Conservation (phyloP, 2,888 invertebrate species). For the Geotrupes spiniger region DNA sequence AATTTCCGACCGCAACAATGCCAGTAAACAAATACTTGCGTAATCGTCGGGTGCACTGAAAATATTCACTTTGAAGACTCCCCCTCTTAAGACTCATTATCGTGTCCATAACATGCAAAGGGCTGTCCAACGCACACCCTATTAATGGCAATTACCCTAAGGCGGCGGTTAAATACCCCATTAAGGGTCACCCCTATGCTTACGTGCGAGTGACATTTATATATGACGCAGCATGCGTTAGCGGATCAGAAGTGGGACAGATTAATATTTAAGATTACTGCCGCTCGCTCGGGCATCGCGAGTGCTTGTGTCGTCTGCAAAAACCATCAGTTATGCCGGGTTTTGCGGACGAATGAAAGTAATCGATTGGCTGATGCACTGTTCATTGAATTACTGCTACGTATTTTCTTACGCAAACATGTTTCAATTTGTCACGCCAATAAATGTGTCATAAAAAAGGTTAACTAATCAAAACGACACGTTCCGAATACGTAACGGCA, state of each 20-base stretch:
- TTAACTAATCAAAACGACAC: too few relatives aligned
- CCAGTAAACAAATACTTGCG: conserved; percentile 15
- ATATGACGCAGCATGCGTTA: conserved; percentile 32
- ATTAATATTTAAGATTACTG: too few relatives aligned
- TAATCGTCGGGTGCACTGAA: conserved; percentile 23
- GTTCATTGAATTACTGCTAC: too few relatives aligned
- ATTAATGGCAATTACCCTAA: conserved; percentile 49
- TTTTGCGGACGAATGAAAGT: too few relatives aligned
- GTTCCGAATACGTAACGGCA: too few relatives aligned
- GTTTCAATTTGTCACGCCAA: too few relatives aligned
- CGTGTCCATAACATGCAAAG: conserved; percentile 49
- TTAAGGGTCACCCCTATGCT: conserved; percentile 38
- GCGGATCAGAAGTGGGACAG: too few relatives aligned
- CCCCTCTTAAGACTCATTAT: conserved; percentile 42
- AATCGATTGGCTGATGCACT: too few relatives aligned
- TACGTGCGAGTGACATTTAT: conserved; percentile 47
- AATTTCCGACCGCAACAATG: too few relatives aligned
- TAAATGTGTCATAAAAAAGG: too few relatives aligned
- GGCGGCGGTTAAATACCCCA: conserved; percentile 47
- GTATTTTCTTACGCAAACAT: too few relatives aligned
- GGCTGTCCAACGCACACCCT: conserved; percentile 47
- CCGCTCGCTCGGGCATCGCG: background rate
- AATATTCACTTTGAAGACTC: conserved; percentile 36
- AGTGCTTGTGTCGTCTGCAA: background rate
- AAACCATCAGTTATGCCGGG: too few relatives aligned